Conservation (phyloP, 2,797 vertebrate genomes). For the Dipus sagitta region DNA sequence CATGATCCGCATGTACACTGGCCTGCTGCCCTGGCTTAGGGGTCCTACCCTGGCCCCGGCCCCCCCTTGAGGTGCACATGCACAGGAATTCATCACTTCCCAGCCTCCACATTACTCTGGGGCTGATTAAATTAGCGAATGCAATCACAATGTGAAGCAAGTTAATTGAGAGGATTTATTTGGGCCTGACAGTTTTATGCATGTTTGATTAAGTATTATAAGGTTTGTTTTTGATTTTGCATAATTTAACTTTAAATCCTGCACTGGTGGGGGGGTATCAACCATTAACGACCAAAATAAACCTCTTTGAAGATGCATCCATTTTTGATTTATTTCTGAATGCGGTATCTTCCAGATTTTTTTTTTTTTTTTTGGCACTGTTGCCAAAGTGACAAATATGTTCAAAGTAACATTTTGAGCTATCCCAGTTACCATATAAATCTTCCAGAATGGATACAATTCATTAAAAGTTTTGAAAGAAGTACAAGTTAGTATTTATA, state of each 20-base stretch:
- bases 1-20: fast-evolving
- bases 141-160: slow-evolving; percentile 92
- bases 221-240: slow-evolving; percentile 96
- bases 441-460: slow-evolving; percentile 87
- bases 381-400: slow-evolving; percentile 92
- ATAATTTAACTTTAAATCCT: slow-evolving; percentile 96
- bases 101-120: slow-evolving; percentile 88
- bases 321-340: slow-evolving; percentile 91
- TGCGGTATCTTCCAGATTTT: slow-evolving; percentile 80
- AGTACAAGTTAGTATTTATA: slow-evolving; percentile 86
- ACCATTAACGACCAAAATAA: slow-evolving; percentile 92
- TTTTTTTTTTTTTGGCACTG: slow-evolving; percentile 84
- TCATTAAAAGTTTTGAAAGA: slow-evolving; percentile 90
- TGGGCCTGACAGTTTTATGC: slow-evolving; percentile 93
- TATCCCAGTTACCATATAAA: slow-evolving; percentile 86
- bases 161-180: slow-evolving; percentile 95
- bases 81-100: slow-evolving; percentile 85
- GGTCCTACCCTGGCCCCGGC: background rate
- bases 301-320: slow-evolving; percentile 88
- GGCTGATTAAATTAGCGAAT: slow-evolving; percentile 94
- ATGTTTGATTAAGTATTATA: slow-evolving; percentile 96
- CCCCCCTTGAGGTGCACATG: background rate
- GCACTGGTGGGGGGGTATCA: slow-evolving; percentile 85
- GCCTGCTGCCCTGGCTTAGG: background rate
- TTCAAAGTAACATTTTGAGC: slow-evolving; percentile 89